A percentile compares a stretch with the other conserved stretches of the same genome.
Conservation (phyloP, 2,888 invertebrate genomes). For the Flabesymbios commensalis region DNA sequence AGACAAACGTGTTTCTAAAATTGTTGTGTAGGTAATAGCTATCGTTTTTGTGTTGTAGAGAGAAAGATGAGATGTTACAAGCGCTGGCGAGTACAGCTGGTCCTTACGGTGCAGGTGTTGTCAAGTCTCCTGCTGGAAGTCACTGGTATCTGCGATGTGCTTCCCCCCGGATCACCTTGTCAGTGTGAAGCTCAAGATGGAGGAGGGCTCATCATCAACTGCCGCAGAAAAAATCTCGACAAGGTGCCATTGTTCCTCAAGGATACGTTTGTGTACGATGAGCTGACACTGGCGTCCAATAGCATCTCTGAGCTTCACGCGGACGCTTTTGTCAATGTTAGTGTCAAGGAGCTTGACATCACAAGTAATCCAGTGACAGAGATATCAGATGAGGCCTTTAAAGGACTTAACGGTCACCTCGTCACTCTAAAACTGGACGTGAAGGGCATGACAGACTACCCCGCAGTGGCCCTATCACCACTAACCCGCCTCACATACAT, state of each 20-base stretch:
- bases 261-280: not conserved
- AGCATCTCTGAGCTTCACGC: not conserved
- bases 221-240: not conserved
- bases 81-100: no score
- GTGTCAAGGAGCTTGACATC: not conserved
- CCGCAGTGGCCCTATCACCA: not conserved
- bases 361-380: not conserved
- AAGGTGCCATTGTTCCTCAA: not conserved
- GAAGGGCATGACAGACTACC: slow-evolving; percentile 1
- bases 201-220: slow-evolving; percentile 13
- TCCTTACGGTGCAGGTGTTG: no score
- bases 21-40: no score
- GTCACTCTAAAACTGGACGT: not conserved
- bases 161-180: no score
- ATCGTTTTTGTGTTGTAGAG: no score
- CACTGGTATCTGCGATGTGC: no score
- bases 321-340: not conserved
- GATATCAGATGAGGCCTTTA: not conserved
- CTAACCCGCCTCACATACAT: no score
- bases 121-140: no score
- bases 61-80: no score
- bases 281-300: slow-evolving; percentile 11
- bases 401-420: not conserved
- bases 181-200: no score
- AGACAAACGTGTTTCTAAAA: no score